Evolutionary conservation across 2,797 vertebrate species (phyloP).

Genomic region (Falco columbarius): DNA sequence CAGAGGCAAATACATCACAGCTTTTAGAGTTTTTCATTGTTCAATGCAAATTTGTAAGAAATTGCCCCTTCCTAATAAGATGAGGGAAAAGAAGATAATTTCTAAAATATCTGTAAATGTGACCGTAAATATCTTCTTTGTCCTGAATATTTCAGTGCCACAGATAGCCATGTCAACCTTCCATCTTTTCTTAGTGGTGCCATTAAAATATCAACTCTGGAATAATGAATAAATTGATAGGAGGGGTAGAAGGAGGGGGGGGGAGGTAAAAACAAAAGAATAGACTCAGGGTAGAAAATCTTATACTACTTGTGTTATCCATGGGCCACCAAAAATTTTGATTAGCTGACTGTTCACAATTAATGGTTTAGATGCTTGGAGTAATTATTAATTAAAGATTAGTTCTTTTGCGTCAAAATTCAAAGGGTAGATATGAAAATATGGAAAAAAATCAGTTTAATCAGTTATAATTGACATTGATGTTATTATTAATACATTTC

Average conservation of each 20-base stretch:
- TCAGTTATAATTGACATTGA: background rate
- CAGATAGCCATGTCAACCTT: background rate
- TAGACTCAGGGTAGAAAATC: background rate
- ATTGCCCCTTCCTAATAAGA: background rate
- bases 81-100: background rate
- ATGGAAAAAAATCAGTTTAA: conserved; percentile 8
- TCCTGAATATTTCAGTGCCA: background rate
- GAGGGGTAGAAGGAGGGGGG: no score
- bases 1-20: background rate
- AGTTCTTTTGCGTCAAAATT: conserved; percentile 1
- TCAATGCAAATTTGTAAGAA: background rate
- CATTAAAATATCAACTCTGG: background rate
- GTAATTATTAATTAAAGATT: background rate
- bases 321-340: background rate
- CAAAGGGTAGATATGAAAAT: background rate
- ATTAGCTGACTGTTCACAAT: background rate
- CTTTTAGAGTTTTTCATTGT: background rate
- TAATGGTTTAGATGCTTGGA: background rate
- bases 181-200: background rate
- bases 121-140: background rate
- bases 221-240: background rate
- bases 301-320: background rate
- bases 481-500: conserved; percentile 49
- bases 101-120: background rate
- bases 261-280: background rate